Base-by-base conservation (phyloP, 2,113 vertebrate genomes). In the Eidolon helvum region DNA sequence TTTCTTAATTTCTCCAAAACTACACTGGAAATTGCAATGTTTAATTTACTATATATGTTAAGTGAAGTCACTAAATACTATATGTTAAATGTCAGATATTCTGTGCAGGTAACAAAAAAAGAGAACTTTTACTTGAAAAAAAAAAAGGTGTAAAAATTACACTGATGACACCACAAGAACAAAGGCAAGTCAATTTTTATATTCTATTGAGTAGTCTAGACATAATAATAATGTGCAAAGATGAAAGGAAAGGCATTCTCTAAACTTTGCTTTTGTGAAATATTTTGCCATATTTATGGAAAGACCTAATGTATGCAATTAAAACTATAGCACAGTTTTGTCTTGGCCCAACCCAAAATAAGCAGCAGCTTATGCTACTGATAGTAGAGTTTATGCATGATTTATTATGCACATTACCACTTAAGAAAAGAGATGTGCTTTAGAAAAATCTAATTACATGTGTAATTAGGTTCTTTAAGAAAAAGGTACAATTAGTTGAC, bases 391-490 rank as follows among this genome's bases (percentile, higher is more conserved):
- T 72, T 61, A 87, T 90, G 14, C 22, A n/a, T 79, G 71, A 28
- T 77, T 82, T 93, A 33, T 87, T 82, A 69, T 10, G 0, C 66
- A 5, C 35, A 77, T 71, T 95, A 30, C 26, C 26, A 77, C 61
- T 84, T 53, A 12, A 86, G 26, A 80, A 91, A 93, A 91, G 28
- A 22, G 57, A 68, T 15, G 5, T 87, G 28, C 28, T 86, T 96
- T 92, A 77, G 50, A 83, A 88, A 71, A 92, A 74, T 53, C 19
- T 89, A 85, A 91, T 80, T 92, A 66, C 1, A 12, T 55, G 7
- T 68, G 21, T 59, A 91, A 90, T 90, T 93, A 78, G 12, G 9
- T 65, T 90, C 5, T 77, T 87, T 95, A 95, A 96, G 68, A 2
- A 40, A 94, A 77, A 86, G 14, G 18, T 24, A 68, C n/a, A 75